These are phyloP conservation scores for Mellivora capensis DNA, from an alignment of 2,113 vertebrate species.

Conservation along the genomic window DNA sequence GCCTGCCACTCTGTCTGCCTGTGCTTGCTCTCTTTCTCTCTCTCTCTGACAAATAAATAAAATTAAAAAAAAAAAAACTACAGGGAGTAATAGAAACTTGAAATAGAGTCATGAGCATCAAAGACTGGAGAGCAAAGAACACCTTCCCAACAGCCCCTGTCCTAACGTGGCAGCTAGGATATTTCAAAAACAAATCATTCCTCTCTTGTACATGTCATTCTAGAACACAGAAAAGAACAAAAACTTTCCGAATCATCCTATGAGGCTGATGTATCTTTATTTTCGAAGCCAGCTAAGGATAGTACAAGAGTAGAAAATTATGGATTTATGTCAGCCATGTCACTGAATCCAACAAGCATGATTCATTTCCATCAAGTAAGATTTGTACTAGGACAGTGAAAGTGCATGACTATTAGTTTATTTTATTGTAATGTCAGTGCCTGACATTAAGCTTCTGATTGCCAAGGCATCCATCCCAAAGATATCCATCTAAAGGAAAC, in stretches of 20 bases:
- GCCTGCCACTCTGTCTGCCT: no score
- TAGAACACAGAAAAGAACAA: not conserved
- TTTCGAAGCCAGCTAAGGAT: not conserved
- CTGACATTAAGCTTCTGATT: not conserved
- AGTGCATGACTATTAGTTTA: not conserved
- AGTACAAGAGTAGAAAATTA: not conserved
- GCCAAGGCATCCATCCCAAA: not conserved
- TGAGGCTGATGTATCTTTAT: not conserved
- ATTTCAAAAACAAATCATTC: not conserved
- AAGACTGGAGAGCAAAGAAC: not conserved
- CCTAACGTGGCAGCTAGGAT: not conserved
- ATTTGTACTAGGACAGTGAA: not conserved
- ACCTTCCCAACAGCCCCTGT: not conserved
- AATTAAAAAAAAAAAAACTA: no score
- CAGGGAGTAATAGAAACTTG: not conserved
- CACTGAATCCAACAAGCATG: not conserved
- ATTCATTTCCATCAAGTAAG: not conserved
- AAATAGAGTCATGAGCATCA: not conserved
- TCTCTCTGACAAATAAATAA: no score
- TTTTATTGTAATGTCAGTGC: not conserved
- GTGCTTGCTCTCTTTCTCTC: no score
- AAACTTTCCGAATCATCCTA: not conserved
- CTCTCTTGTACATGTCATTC: not conserved
- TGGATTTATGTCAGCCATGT: not conserved
- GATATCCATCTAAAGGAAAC: not conserved